Evolutionary conservation across 2,888 invertebrate genomes (phyloP), one percentile per base, ranked within the genome.

Genomic region (Chloroclystis v-ata): DNA sequence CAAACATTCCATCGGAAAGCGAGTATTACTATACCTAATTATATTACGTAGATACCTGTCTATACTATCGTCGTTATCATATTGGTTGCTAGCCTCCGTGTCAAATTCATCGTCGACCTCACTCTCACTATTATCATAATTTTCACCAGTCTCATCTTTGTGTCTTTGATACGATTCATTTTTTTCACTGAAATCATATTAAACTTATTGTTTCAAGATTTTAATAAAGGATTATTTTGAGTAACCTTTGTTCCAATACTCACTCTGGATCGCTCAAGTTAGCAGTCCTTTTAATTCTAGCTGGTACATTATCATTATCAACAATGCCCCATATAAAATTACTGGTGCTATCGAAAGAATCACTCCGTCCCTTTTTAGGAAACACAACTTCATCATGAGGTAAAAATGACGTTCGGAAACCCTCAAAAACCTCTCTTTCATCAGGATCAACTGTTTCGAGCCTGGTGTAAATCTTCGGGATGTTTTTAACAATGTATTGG

Each of bases 381-480:
- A 90, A 69, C 30, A 84, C 72, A 30, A 89, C 75, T 33, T 87
- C 86, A 43, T 89, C 89, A 0, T 79, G 75, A 0, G 92, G 91
- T 30, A 91, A 70, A 60, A 91, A 92, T 10, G 91, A 91, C 0
- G 92, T 92, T 37, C 89, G 87, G 41, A 90, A 89, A 53, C 91
- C 92, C 56, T 89, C 84, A 63, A 91, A 88, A 0, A 92, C 78
- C 37, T 90, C 89, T 42, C 90, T 78, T 48, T 91, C 91, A 46
- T 91, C 91, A 10, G 89, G 76, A 56, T 90, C 80, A 1, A 78
- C 65, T 7, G 67, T 63, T 60, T 89, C 89, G 25, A 82, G 67
- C 24, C 68, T 73, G 1, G 75, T 78, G 54, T 82, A 87, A 6
- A 69, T 57, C 57, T 70, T 73, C 1, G 86, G 85, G n/a, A 83